These are phyloP conservation scores for Hippocampus zosterae DNA, from an alignment of 2,113 vertebrate species.

Conservation along the genomic window DNA sequence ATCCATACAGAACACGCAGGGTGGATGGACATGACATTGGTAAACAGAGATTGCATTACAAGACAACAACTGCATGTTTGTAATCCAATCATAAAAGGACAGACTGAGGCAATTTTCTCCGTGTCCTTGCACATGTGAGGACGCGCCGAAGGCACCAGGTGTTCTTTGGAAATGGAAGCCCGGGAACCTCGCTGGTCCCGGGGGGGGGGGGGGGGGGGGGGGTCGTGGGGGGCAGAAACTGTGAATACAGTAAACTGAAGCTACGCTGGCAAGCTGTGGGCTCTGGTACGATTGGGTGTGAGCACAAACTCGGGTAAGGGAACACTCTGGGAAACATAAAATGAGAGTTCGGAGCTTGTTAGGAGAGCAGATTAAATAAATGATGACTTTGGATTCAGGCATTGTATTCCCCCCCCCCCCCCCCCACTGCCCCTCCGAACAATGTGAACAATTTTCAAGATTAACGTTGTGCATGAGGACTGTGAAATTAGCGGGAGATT, in stretches of 20 bases:
- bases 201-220: no score
- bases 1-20: background rate
- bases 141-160: constrained; percentile 64
- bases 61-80: constrained; percentile 44
- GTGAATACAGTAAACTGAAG: constrained; percentile 59
- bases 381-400: constrained; percentile 75
- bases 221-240: no score
- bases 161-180: constrained; percentile 68
- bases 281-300: constrained; percentile 62
- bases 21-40: constrained; percentile 10
- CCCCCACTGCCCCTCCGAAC: constrained; percentile 28
- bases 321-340: constrained; percentile 67
- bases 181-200: constrained; percentile 60
- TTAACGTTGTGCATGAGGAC: constrained; percentile 35
- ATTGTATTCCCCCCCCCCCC: constrained; percentile 52
- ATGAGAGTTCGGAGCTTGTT: constrained; percentile 75
- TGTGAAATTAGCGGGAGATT: no score
- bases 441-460: constrained; percentile 74
- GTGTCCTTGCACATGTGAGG: constrained; percentile 54
- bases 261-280: constrained; percentile 59
- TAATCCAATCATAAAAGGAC: constrained; percentile 47
- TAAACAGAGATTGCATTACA: constrained; percentile 47
- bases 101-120: constrained; percentile 46
- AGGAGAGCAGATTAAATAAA: constrained; percentile 80
- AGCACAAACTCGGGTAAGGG: constrained; percentile 64